These are phyloP conservation scores for Mycteria americana DNA, from an alignment of 2,797 vertebrate genomes.

Conservation along the genomic window DNA sequence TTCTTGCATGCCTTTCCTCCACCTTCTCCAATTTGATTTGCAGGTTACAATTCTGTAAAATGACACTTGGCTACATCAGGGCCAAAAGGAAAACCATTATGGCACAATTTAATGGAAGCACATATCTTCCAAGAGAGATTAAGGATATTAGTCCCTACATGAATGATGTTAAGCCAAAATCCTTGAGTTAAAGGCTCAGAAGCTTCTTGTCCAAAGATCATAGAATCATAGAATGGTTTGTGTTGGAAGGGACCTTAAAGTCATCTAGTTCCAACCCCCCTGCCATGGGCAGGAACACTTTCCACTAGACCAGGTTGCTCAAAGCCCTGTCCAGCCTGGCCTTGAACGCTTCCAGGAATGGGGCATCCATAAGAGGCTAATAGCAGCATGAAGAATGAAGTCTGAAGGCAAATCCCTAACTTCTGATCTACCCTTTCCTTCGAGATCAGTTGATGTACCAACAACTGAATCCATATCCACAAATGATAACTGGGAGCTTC, in stretches of 20 bases:
- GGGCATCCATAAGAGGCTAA: not conserved
- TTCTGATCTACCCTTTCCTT: not conserved
- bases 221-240: not conserved
- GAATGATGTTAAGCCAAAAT: not conserved
- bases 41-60: not conserved
- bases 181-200: not conserved
- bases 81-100: not conserved
- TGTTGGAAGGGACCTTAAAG: not conserved
- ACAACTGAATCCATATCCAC: not conserved
- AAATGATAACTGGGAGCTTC: not conserved
- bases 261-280: not conserved
- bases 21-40: not conserved
- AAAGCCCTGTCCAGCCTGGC: not conserved
- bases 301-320: not conserved
- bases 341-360: not conserved
- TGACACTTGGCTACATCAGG: not conserved
- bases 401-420: not conserved
- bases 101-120: not conserved
- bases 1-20: not conserved
- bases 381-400: not conserved
- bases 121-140: not conserved
- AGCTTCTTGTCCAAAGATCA: not conserved
- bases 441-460: not conserved
- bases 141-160: not conserved
- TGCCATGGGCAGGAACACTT: not conserved